These are phyloP conservation scores for Drosophila neotestacea DNA, from an alignment of 2,888 invertebrate genomes.

Conservation along the genomic window DNA sequence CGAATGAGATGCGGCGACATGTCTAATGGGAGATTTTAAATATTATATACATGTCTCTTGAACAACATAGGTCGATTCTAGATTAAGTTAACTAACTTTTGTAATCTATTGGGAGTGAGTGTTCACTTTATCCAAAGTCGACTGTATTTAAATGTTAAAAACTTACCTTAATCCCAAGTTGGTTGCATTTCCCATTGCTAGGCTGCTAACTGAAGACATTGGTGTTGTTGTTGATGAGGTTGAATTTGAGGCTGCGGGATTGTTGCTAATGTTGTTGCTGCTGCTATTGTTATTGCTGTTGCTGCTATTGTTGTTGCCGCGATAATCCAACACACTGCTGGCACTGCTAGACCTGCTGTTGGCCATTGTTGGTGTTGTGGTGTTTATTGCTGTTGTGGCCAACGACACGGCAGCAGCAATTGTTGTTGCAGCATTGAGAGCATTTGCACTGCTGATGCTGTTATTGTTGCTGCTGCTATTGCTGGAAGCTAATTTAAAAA, in stretches of 20 bases:
- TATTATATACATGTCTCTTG: not conserved
- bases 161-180: slow-evolving; percentile 73
- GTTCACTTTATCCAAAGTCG: too few relatives aligned
- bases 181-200: slow-evolving; percentile 48
- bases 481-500: slow-evolving; percentile 57
- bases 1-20: slow-evolving; percentile 52
- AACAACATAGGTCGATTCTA: too few relatives aligned
- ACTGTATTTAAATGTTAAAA: not conserved
- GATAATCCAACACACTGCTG: slow-evolving; percentile 54
- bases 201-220: slow-evolving; percentile 41
- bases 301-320: slow-evolving; percentile 38
- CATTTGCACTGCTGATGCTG: slow-evolving; percentile 58
- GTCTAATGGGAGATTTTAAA: slow-evolving; percentile 44
- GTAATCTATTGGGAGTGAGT: too few relatives aligned
- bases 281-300: slow-evolving; percentile 9
- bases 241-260: slow-evolving; percentile 30
- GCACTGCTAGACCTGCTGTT: slow-evolving; percentile 59
- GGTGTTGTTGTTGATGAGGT: slow-evolving; percentile 57
- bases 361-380: slow-evolving; percentile 67
- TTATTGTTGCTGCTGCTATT: slow-evolving; percentile 63
- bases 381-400: slow-evolving; percentile 71
- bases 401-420: slow-evolving; percentile 70
- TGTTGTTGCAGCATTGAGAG: slow-evolving; percentile 66
- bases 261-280: slow-evolving; percentile 31
- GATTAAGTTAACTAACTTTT: too few relatives aligned